These are phyloP conservation scores for Limenitis camilla DNA, from an alignment of 2,888 invertebrate genomes.

Conservation along the genomic window DNA sequence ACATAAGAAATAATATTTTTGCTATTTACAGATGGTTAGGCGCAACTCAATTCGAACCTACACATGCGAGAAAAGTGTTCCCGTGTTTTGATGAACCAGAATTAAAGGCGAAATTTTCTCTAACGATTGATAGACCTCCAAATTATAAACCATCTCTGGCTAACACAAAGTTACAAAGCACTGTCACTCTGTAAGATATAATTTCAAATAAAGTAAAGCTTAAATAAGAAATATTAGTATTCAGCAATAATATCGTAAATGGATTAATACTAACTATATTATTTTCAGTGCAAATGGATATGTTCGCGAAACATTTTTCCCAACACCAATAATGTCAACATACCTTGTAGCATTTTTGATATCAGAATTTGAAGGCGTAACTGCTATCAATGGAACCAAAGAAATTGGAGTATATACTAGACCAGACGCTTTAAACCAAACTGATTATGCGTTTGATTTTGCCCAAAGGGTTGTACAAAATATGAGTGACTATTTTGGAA, in stretches of 20 bases:
- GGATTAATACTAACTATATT: slow-evolving; percentile 17
- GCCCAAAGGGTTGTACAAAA: slow-evolving; percentile 67
- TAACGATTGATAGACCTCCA: slow-evolving; percentile 56
- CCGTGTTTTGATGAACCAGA: slow-evolving; percentile 83
- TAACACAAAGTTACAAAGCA: slow-evolving; percentile 46
- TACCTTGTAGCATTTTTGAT: slow-evolving; percentile 90
- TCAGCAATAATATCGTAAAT: not conserved
- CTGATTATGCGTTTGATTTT: slow-evolving; percentile 78
- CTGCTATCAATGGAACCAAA: slow-evolving; percentile 34
- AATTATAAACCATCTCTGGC: slow-evolving; percentile 44
- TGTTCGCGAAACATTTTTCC: slow-evolving; percentile 74
- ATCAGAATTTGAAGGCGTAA: slow-evolving; percentile 77
- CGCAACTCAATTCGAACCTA: slow-evolving; percentile 81
- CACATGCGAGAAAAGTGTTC: slow-evolving; percentile 81
- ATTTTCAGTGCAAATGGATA: slow-evolving; percentile 69
- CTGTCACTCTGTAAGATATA: slow-evolving; percentile 41
- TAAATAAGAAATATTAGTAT: no score
- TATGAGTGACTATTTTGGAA: slow-evolving; percentile 74
- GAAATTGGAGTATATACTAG: slow-evolving; percentile 80
- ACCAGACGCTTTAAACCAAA: slow-evolving; percentile 78
- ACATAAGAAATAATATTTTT: no score
- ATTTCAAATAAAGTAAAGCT: not conserved
- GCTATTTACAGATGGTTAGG: slow-evolving; percentile 74
- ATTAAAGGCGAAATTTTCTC: slow-evolving; percentile 64
- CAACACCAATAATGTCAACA: slow-evolving; percentile 82